Evolutionary conservation across 2,888 invertebrate genomes (phyloP).

Genomic region (Apantesis nais): DNA sequence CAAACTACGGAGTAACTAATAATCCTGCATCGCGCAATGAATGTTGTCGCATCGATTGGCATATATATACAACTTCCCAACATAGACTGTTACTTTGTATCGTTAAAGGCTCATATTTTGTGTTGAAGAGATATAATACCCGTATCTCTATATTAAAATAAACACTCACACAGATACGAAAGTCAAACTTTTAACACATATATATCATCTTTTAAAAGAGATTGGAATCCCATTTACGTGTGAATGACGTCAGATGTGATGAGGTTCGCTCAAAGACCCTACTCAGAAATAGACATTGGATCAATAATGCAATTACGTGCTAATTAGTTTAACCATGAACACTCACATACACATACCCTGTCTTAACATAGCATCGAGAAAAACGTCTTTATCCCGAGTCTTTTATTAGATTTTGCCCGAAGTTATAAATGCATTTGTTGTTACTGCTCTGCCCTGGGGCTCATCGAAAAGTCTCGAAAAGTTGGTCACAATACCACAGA

Average conservation of each 20-base stretch:
- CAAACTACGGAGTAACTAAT: too few relatives aligned
- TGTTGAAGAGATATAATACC: too few relatives aligned
- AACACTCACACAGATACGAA: not conserved
- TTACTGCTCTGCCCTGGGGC: too few relatives aligned
- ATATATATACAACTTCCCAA: too few relatives aligned
- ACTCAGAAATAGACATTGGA: not conserved
- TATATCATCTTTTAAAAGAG: not conserved
- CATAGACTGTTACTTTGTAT: too few relatives aligned
- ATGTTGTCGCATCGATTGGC: too few relatives aligned
- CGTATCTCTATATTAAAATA: too few relatives aligned
- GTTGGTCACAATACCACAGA: too few relatives aligned
- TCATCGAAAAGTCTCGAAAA: too few relatives aligned
- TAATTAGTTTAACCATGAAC: conserved; percentile 6
- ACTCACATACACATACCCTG: not conserved
- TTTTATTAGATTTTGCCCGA: too few relatives aligned
- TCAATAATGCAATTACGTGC: conserved; percentile 4
- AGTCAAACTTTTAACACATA: not conserved
- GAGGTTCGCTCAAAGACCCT: not conserved
- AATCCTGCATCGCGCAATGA: too few relatives aligned
- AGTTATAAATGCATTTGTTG: not conserved
- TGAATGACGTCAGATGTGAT: not conserved
- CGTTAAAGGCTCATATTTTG: too few relatives aligned
- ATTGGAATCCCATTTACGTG: not conserved
- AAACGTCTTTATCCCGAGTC: not conserved
- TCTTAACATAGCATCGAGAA: not conserved